These are phyloP conservation scores for Scaptomyza graminum DNA, from an alignment of 1,140 invertebrate genomes.

Conservation along the genomic window DNA sequence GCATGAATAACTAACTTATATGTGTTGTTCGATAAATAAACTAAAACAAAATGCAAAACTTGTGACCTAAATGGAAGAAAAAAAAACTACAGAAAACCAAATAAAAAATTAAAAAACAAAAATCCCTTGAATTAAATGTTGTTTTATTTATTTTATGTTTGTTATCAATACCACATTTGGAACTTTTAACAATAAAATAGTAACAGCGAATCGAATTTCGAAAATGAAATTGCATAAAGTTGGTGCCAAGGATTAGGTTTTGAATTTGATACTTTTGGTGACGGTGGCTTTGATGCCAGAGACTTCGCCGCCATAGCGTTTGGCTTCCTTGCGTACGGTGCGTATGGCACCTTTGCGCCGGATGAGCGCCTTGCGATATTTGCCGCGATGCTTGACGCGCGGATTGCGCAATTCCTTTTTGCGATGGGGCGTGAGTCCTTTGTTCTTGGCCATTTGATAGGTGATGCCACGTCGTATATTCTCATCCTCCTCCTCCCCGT, in stretches of 20 bases:
- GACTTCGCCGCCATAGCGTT: slow-evolving; percentile 93
- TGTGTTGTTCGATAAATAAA: neutral
- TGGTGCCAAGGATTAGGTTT: slow-evolving; percentile 83
- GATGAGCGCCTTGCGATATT: slow-evolving; percentile 95
- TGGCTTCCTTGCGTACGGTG: slow-evolving; percentile 90
- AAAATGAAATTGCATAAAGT: slow-evolving; percentile 8
- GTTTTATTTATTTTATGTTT: neutral
- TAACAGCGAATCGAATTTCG: slow-evolving; percentile 4
- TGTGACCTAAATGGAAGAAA: slow-evolving; percentile 38
- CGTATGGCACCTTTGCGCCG: slow-evolving; percentile 94
- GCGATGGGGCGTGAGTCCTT: slow-evolving; percentile 93
- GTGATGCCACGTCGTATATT: slow-evolving; percentile 91
- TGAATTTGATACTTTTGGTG: slow-evolving; percentile 94
- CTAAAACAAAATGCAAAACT: neutral
- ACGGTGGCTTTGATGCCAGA: slow-evolving; percentile 95
- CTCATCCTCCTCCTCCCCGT: slow-evolving; percentile 69
- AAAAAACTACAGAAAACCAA: slow-evolving; percentile 14
- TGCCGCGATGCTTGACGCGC: slow-evolving; percentile 95
- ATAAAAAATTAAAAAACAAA: too few species aligned
- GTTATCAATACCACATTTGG: neutral
- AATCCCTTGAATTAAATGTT: too few species aligned
- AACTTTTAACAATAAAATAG: too few species aligned
- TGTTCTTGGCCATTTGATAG: slow-evolving; percentile 97
- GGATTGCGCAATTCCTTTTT: slow-evolving; percentile 97
- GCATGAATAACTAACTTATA: neutral